Base-by-base conservation (phyloP, 2,797 vertebrate species). In the Chelonia mydas region DNA sequence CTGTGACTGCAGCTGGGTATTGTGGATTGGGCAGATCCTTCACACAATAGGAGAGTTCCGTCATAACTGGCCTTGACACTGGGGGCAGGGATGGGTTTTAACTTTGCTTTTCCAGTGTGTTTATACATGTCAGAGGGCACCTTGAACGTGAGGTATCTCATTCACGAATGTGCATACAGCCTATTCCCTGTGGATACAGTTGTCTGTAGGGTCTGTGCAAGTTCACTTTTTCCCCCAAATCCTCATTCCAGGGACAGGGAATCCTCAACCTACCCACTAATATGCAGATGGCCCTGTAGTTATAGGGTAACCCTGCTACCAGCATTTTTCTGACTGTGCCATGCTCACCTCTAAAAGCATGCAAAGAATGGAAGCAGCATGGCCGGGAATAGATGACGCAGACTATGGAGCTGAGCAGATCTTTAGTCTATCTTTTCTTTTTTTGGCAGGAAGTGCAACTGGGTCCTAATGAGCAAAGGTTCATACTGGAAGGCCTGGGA, bases 401-500 rank as follows among this genome's bases (percentile, higher is more conserved):
- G 23, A 86, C 0, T 83, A 81, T 16, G 83, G 68, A 68, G 13
- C 17, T 33, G 37, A 28, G 5, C 16, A 89, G 49, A 86, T 78
- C 79, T 88, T 84, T 59, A 61, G 3, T 65, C n/a, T 72, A 1
- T 76, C 50, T 2, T 89, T 50, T 95, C 49, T 92, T 91, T 92
- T 53, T 85, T 93, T 81, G 97, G 92, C 87, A 98, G 97, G 98
- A 99, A 96, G 97, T 96, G 79, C 96, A 94, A 72, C 95, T 99
- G 12, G 87, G 96, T 78, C 97, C 95, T 28, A 92, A 93, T 0
- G 96, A 98, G 31, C 98, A 90, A 51, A 97, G n/a, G 65, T 98
- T 98, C 89, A 93, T 97, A 68, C 33, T 99, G 41, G 98, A 98
- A 83, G 96, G 95, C 61, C 98, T 99, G 90, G 97, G 97, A 91